phyloP scores from a whole-genome alignment of 1,140 invertebrate species.

The Mercenaria mercenaria region DNA sequence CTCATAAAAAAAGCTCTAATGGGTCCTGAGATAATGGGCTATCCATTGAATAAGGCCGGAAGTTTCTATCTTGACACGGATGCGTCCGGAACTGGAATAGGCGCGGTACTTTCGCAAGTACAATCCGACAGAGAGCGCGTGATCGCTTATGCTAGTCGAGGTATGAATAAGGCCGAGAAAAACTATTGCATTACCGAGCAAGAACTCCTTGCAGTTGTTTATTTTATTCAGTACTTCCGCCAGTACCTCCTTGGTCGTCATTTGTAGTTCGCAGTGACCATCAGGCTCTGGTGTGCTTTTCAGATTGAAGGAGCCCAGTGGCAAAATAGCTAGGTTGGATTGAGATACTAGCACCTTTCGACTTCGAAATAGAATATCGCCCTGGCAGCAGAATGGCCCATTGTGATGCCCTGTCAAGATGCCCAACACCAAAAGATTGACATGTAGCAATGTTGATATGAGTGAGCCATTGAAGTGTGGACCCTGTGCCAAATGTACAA shows the following conservation, averaged over 20 bases:
- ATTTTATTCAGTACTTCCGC: constrained; percentile 62
- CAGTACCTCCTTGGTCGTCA: constrained; percentile 68
- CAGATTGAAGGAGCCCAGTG: constrained; percentile 60
- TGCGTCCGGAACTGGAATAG: constrained; percentile 83
- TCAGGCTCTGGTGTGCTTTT: constrained; percentile 69
- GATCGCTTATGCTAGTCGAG: constrained; percentile 69
- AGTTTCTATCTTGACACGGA: constrained; percentile 75
- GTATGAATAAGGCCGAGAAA: constrained; percentile 82
- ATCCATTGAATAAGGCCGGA: background rate
- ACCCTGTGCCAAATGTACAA: constrained; percentile 23
- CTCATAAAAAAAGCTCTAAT: constrained; percentile 55
- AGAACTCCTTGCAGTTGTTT: constrained; percentile 71
- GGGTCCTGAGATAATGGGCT: constrained; percentile 58
- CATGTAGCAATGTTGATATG: too few species aligned
- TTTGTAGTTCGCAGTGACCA: constrained; percentile 71
- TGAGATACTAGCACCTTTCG: constrained; percentile 69
- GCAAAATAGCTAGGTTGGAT: constrained; percentile 75
- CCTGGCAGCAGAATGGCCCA: too few species aligned
- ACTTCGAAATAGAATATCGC: too few species aligned
- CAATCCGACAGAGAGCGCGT: constrained; percentile 69
- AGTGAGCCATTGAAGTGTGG: constrained; percentile 44
- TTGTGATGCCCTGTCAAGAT: too few species aligned
- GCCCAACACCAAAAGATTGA: too few species aligned
- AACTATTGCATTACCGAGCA: constrained; percentile 85
- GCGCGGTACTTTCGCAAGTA: constrained; percentile 83